A percentile compares a stretch with the other conserved stretches of the same genome.
Conservation (phyloP, 2,888 invertebrate species). For the Malachius bipustulatus region DNA sequence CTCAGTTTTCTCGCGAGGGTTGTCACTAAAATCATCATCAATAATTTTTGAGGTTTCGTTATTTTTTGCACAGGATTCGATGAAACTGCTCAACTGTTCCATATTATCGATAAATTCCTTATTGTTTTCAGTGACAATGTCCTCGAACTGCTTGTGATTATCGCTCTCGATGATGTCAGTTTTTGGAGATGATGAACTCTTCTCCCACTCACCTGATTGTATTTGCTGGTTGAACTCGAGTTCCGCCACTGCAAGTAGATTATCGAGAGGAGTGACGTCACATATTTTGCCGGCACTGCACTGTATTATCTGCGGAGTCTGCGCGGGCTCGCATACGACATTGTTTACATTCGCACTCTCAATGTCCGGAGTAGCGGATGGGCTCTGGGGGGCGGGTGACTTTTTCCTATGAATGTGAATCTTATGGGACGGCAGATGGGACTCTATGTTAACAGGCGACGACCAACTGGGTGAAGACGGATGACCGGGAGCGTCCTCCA, state of each 20-base stretch:
- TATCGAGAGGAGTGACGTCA: conserved; percentile 45
- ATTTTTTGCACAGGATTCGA: conserved; percentile 29
- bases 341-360: conserved; percentile 30
- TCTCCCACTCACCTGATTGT: conserved; percentile 33
- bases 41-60: conserved; percentile 19
- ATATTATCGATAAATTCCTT: conserved; percentile 26
- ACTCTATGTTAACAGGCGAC: conserved; percentile 44
- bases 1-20: conserved; percentile 24
- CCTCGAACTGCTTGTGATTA: conserved; percentile 16
- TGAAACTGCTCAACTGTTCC: conserved; percentile 29
- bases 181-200: neutral
- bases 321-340: conserved; percentile 30
- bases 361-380: conserved; percentile 21
- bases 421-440: conserved; percentile 49
- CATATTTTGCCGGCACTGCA: conserved; percentile 32
- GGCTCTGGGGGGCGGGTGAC: conserved; percentile 31
- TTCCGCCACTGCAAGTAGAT: conserved; percentile 51
- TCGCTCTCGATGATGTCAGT: conserved; percentile 13
- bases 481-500: conserved; percentile 4
- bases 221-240: conserved; percentile 50
- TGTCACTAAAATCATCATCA: conserved; percentile 17
- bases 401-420: conserved; percentile 41
- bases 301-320: conserved; percentile 33
- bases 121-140: conserved; percentile 18
- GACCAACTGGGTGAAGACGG: conserved; percentile 31